A percentile compares a stretch with the other conserved stretches of the same genome.
These are phyloP conservation scores for Saturnia pavonia DNA, from an alignment of 2,888 invertebrate genomes.

Conservation along the genomic window DNA sequence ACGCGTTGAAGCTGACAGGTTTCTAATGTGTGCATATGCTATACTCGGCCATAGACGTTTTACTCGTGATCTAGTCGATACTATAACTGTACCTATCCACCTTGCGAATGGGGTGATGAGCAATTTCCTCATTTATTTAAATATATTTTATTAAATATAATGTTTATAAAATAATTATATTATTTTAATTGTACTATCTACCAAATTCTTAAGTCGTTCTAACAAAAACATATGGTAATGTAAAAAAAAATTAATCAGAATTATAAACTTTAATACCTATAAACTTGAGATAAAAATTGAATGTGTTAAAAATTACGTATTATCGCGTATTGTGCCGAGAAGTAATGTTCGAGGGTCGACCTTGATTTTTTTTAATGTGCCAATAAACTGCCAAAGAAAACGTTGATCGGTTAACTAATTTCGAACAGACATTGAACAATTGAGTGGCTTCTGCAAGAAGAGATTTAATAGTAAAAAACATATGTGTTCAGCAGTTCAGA, in stretches of 20 bases:
- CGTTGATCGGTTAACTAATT: neutral
- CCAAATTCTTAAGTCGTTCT: neutral
- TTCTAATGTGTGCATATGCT: neutral
- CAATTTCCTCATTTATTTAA: neutral
- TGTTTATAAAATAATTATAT: neutral
- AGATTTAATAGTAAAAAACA: too few relatives aligned
- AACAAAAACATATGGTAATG: neutral
- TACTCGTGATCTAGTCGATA: neutral
- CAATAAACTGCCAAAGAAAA: neutral
- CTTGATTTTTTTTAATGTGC: conserved; percentile 11
- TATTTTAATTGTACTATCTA: neutral
- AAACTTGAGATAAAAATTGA: neutral
- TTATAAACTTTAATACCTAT: neutral
- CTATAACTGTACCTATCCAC: too few relatives aligned
- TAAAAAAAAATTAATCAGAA: neutral
- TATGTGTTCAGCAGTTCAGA: too few relatives aligned
- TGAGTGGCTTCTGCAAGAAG: neutral
- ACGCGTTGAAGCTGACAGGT: neutral
- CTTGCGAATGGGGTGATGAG: neutral
- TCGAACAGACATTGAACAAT: neutral
- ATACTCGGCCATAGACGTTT: neutral
- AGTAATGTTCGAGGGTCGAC: conserved; percentile 3
- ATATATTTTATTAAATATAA: neutral
- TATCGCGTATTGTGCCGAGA: conserved; percentile 14
- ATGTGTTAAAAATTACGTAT: neutral